Conservation (phyloP, 2,797 vertebrate species). For the Hozukius guyotensis region DNA sequence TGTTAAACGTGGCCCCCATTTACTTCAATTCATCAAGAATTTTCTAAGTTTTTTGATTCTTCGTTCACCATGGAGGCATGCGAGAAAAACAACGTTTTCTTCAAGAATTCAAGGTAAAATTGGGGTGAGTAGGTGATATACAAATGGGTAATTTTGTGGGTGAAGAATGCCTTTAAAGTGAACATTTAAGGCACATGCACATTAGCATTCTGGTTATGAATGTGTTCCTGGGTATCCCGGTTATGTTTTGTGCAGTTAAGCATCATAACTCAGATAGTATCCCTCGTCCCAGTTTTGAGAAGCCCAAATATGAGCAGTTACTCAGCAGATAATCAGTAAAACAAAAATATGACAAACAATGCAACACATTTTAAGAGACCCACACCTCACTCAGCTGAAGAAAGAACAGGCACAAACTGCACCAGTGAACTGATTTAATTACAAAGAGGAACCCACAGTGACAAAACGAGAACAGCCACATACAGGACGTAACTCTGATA, state of each 20-base stretch:
- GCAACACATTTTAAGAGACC: background rate
- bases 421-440: conserved; percentile 89
- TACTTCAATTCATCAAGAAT: too few relatives aligned
- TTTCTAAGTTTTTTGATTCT: too few relatives aligned
- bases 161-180: too few relatives aligned
- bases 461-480: conserved; percentile 81
- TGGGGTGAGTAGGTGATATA: too few relatives aligned
- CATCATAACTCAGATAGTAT: background rate
- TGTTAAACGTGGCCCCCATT: too few relatives aligned
- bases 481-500: conserved; percentile 74
- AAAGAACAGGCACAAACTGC: conserved; percentile 47
- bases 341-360: background rate
- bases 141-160: too few relatives aligned
- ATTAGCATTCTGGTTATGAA: background rate
- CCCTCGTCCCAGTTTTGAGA: background rate
- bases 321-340: background rate
- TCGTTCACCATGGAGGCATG: too few relatives aligned
- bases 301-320: background rate
- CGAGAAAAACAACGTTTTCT: too few relatives aligned
- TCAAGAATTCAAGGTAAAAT: too few relatives aligned
- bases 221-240: background rate
- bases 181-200: background rate
- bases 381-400: background rate
- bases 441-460: conserved; percentile 88
- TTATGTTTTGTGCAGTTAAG: background rate